A percentile compares a stretch with the other conserved stretches of the same genome.
These are phyloP conservation scores for Siderastrea radians DNA, from an alignment of 92 coral and sea anemone genomes.

Conservation along the genomic window DNA sequence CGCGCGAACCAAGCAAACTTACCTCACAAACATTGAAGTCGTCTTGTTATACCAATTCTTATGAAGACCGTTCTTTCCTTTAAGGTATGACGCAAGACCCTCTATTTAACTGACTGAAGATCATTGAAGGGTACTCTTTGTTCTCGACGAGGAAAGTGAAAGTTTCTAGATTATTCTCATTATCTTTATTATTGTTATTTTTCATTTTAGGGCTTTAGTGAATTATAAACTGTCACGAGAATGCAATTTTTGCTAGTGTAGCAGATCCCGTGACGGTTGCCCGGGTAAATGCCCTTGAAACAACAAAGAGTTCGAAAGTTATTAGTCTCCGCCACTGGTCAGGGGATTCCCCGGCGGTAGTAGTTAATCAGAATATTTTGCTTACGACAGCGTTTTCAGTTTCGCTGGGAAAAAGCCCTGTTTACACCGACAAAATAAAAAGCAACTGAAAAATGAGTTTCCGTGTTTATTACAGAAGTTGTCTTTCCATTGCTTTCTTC, in stretches of 20 bases:
- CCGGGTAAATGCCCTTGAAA: neutral
- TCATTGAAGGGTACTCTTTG: too few species aligned
- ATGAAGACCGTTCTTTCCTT: too few species aligned
- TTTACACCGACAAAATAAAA: neutral
- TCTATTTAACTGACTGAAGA: too few species aligned
- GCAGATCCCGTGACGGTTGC: neutral
- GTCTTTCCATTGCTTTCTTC: too few species aligned
- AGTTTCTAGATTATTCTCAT: too few species aligned
- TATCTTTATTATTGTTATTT: neutral
- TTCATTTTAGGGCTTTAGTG: neutral
- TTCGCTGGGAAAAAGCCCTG: slow-evolving; percentile 7
- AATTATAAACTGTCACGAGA: neutral
- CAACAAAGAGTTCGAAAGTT: neutral
- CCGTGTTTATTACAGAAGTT: too few species aligned
- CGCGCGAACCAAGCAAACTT: too few species aligned
- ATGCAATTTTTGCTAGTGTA: neutral
- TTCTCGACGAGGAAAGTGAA: too few species aligned
- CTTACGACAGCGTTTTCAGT: neutral
- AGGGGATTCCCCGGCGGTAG: neutral
- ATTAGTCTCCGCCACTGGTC: neutral
- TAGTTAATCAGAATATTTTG: neutral
- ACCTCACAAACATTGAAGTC: too few species aligned
- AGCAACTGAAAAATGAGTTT: neutral
- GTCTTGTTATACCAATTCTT: too few species aligned
- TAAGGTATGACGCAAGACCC: too few species aligned